These are phyloP conservation scores for Calonectris borealis DNA, from an alignment of 2,113 vertebrate genomes.

Conservation along the genomic window DNA sequence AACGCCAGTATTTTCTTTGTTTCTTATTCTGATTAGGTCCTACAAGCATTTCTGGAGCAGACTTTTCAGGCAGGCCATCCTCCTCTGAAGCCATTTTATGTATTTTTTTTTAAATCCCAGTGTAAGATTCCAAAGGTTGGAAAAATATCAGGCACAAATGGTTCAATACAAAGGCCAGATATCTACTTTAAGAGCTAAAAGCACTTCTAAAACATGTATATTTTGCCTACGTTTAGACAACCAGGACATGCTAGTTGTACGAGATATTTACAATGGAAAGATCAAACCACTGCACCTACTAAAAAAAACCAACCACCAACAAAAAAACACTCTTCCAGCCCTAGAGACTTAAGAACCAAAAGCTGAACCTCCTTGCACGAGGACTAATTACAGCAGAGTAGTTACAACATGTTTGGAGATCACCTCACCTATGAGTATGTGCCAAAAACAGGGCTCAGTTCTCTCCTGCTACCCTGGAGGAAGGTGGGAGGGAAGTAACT, in stretches of 20 bases:
- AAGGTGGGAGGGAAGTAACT: background rate
- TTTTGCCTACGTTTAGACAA: background rate
- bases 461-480: background rate
- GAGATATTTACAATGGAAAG: background rate
- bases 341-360: background rate
- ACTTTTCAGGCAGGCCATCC: background rate
- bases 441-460: background rate
- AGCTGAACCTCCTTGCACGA: background rate
- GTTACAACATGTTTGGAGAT: conserved; percentile 24
- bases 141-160: background rate
- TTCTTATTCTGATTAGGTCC: background rate
- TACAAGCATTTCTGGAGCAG: background rate
- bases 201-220: background rate
- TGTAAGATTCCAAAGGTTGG: background rate
- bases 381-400: conserved; percentile 36
- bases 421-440: background rate
- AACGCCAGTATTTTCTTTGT: background rate
- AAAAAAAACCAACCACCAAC: background rate
- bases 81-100: background rate
- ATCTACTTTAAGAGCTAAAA: background rate
- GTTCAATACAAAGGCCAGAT: background rate
- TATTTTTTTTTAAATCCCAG: background rate
- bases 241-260: background rate
- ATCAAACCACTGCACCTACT: background rate
- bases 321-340: background rate